Conservation (phyloP, 2,797 vertebrate species). For the Leptodactylus fallax region DNA sequence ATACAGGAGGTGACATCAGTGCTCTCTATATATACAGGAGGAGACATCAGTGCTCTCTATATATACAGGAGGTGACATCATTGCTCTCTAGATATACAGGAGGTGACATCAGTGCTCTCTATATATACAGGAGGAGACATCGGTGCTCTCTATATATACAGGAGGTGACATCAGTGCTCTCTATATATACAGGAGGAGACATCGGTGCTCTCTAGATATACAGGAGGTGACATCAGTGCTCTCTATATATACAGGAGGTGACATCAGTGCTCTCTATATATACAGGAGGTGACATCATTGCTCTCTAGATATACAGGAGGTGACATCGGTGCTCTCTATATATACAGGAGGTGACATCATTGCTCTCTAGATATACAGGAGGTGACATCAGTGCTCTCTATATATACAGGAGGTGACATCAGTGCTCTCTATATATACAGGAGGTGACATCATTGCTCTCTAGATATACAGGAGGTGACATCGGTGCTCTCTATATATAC, state of each 20-base stretch:
- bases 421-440: not conserved
- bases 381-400: not conserved
- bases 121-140: not conserved
- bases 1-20: not conserved
- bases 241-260: not conserved
- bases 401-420: not conserved
- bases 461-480: not conserved
- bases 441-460: not conserved
- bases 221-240: not conserved
- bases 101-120: not conserved
- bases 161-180: not conserved
- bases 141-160: not conserved
- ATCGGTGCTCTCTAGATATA: not conserved
- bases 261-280: not conserved
- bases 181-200: not conserved
- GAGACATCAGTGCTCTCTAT: not conserved
- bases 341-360: too few species aligned
- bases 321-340: not conserved
- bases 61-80: slow-evolving; percentile 8
- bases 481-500: not conserved
- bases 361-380: not conserved
- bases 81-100: not conserved
- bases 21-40: not conserved
- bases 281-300: not conserved
- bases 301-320: not conserved